Evolutionary conservation across 2,888 invertebrate species (phyloP).

Genomic region (Hemithea aestivaria): DNA sequence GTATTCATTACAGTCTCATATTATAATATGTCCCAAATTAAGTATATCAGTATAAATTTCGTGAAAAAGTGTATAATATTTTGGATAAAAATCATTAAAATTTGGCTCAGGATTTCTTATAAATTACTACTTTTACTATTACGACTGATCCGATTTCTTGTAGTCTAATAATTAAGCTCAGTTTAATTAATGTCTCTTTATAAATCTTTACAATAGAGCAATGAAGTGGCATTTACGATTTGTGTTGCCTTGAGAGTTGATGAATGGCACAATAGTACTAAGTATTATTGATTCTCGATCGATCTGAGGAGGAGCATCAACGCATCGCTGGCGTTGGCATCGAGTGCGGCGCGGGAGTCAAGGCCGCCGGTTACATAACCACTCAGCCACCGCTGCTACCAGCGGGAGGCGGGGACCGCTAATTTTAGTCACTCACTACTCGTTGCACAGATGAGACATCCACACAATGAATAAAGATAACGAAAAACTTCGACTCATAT

Average conservation of each 20-base stretch:
- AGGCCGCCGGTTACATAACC: slow-evolving; percentile 74
- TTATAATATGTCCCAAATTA: too few relatives aligned
- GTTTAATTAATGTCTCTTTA: too few relatives aligned
- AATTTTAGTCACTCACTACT: slow-evolving; percentile 63
- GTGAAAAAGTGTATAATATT: too few relatives aligned
- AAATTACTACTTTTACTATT: too few relatives aligned
- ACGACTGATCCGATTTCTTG: too few relatives aligned
- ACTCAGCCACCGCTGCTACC: slow-evolving; percentile 29
- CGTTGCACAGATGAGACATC: slow-evolving; percentile 21
- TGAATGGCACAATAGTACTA: neutral
- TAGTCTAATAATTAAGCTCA: too few relatives aligned
- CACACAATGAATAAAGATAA: slow-evolving; percentile 2
- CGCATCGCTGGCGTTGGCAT: slow-evolving; percentile 36
- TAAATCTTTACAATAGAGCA: too few relatives aligned
- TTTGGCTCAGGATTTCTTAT: too few relatives aligned
- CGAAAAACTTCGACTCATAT: neutral
- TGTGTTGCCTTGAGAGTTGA: neutral
- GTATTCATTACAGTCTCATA: too few relatives aligned
- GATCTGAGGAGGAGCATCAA: slow-evolving; percentile 9
- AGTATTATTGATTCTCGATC: slow-evolving; percentile 5
- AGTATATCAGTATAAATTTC: too few relatives aligned
- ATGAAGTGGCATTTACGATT: too few relatives aligned
- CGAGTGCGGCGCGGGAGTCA: slow-evolving; percentile 73
- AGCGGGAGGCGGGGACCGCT: slow-evolving; percentile 61
- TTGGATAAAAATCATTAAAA: too few relatives aligned